These are phyloP conservation scores for Anaspis maculata DNA, from an alignment of 2,888 invertebrate species.

Conservation along the genomic window DNA sequence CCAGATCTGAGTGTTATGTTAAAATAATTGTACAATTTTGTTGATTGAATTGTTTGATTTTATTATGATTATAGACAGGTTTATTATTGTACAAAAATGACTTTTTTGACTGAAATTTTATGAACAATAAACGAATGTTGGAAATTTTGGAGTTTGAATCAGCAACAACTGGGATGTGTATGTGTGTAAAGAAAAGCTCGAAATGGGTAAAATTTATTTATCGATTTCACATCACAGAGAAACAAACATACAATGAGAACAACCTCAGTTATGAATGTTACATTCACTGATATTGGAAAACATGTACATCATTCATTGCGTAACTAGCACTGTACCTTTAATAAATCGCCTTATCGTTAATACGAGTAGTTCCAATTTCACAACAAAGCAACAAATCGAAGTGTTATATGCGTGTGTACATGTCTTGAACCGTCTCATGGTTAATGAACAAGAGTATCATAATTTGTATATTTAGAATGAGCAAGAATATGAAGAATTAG, in stretches of 20 bases:
- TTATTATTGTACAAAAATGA: no score
- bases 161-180: no score
- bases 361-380: constrained; percentile 34
- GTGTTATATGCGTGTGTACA: constrained; percentile 13
- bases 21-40: no score
- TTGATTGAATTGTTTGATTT: no score
- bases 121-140: no score
- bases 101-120: no score
- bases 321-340: constrained; percentile 32
- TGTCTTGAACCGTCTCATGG: constrained; percentile 18
- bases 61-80: no score
- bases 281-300: constrained; percentile 41
- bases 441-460: no score
- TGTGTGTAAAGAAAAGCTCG: constrained; percentile 28
- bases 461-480: constrained; percentile 1
- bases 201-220: constrained; percentile 44
- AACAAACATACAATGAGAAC: constrained; percentile 43
- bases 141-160: no score
- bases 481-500: background rate
- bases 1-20: no score
- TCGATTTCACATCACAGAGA: constrained; percentile 44
- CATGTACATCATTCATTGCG: constrained; percentile 39
- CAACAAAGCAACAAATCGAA: constrained; percentile 39
- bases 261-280: constrained; percentile 40
- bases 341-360: constrained; percentile 23